Evolutionary conservation across 2,888 invertebrate species (phyloP), one percentile per base, ranked within the genome.

Genomic region (Microctonus hyperodae): DNA sequence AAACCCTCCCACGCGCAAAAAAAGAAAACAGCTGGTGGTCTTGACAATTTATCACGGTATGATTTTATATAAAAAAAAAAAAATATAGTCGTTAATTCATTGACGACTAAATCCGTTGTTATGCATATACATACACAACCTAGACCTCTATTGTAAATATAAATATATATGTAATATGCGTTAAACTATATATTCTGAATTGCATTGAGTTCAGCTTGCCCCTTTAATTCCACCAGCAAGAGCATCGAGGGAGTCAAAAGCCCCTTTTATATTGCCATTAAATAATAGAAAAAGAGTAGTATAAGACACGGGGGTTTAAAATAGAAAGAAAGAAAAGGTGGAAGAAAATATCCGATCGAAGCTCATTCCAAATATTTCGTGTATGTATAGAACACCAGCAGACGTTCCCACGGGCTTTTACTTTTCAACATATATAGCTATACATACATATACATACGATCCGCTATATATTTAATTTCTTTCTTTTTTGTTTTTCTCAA

Each of bases 351-450:
- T 62, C 28, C 37, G 56, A 66, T 66, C 56, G 44, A 61, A 33
- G 50, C 31, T 63, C 62, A 63, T 58, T 62, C 40, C 51, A 67
- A 58, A 67, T 67, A 67, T 67, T 67, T 62, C 62, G 53, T 50
- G 16, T 44, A 33, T 51, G 25, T 51, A 65, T 59, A 68, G 64
- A 65, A 65, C n/a, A n/a, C n/a, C n/a, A n/a, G n/a, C n/a, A n/a
- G n/a, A n/a, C 67, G 74, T 73, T 75, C 74, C 75, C 72, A 73
- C 74, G 74, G 75, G 35, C 73, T 74, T 70, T 74, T 74, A 73
- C 75, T 58, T 67, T 67, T 58, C 44, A 56, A 65, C 61, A 44
- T 44, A 44, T 9, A 44, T 16, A 44, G n/a, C 7, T n/a, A 7
- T 40, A 1, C 13, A 16, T 9, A 16, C 44, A 44, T 7, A 20